Evolutionary conservation across 1,140 invertebrate genomes (phyloP).

Genomic region (Brachionus asplanchnoidis): DNA sequence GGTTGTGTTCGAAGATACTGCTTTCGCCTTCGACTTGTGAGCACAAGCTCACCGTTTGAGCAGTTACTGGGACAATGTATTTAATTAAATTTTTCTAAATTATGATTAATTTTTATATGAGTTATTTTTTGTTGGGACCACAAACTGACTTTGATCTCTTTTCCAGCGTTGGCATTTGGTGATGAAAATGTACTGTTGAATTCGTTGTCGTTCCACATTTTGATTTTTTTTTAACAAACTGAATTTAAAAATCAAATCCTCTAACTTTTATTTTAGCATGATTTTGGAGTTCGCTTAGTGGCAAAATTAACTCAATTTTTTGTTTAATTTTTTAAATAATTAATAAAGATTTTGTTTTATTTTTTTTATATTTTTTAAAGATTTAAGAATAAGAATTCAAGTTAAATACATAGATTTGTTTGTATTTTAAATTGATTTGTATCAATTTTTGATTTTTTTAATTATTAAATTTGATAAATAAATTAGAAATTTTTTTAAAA

Average conservation of each 20-base stretch:
- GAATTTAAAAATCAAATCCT: background rate
- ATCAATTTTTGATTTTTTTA: too few species aligned
- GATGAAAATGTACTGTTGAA: conserved; percentile 40
- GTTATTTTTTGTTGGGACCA: background rate
- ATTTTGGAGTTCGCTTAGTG: background rate
- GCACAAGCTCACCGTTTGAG: conserved; percentile 2
- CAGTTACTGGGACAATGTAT: conserved; percentile 26
- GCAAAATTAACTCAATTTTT: background rate
- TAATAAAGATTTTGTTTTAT: background rate
- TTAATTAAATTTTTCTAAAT: conserved; percentile 40
- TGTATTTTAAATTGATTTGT: too few species aligned
- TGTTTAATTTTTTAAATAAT: background rate
- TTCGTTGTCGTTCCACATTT: conserved; percentile 29
- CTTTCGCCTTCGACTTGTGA: conserved; percentile 38
- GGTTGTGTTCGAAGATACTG: conserved; percentile 13
- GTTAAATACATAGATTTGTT: too few species aligned
- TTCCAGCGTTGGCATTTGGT: conserved; percentile 38
- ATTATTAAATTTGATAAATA: too few species aligned
- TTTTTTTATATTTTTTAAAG: background rate
- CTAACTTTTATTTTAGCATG: background rate
- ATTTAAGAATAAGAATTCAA: too few species aligned
- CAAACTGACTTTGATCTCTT: conserved; percentile 34
- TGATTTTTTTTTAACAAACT: background rate
- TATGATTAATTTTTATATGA: background rate
- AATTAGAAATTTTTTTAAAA: too few species aligned